Evolutionary conservation across 2,888 invertebrate species (phyloP), one percentile per base, ranked within the genome.

Genomic region (Subacronicta megacephala): DNA sequence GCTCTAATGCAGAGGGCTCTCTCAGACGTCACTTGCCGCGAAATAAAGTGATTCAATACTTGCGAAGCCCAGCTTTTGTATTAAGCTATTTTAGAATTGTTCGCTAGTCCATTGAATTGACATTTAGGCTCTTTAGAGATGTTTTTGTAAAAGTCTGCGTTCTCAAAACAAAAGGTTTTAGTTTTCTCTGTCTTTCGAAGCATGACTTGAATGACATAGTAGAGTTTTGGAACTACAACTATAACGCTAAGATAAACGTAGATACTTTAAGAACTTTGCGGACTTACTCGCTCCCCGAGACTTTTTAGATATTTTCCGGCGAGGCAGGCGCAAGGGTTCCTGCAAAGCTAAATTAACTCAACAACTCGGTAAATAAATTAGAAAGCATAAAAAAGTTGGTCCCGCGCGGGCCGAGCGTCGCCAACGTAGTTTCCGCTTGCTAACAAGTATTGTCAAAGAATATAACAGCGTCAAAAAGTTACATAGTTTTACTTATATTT

Each of bases 351-450:
- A 80, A 81, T 83, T 76, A 78, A 74, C 78, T 81, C 72, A 75
- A 77, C 76, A 81, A 80, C 77, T 82, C 68, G 31, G 62, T 70
- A 78, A 79, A 81, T 78, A 80, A 77, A 80, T 82, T 71, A 79
- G 64, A 56, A 56, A 55, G 44, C 45, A 70, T 66, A 65, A 79
- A 73, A 80, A 80, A 72, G 70, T 78, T 51, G 58, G 58, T 45
- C 58, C 40, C 62, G 31, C 43, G 64, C 53, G 50, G 40, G 54
- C 41, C 45, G 35, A 51, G 43, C 43, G 26, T 35, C 55, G 54
- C 47, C 56, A 44, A 62, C 67, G 61, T 56, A 62, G 74, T 57
- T 69, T 70, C 67, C 57, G 46, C 55, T 62, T 64, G 68, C 61
- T 75, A 68, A 71, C 63, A 67, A 68, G 53, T 53, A 40, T 56